Conservation (phyloP, 2,113 vertebrate genomes). For the Garra rufa region DNA sequence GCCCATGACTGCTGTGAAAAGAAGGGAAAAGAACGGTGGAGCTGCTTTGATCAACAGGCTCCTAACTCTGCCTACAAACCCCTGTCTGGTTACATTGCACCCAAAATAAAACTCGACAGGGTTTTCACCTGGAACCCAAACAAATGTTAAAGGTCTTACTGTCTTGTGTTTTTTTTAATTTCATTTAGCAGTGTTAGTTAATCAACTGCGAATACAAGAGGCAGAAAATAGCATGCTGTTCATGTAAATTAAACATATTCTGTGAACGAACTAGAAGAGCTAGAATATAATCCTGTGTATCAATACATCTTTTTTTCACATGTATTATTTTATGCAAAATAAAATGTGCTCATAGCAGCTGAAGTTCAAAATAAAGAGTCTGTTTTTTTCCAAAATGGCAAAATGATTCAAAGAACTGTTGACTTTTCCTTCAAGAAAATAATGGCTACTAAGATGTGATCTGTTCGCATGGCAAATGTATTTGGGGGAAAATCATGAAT, state of each 20-base stretch:
- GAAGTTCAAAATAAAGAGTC: not conserved
- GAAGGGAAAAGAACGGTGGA: slow-evolving; percentile 47
- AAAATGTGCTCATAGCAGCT: not conserved
- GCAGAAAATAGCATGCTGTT: not conserved
- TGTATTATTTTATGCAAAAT: not conserved
- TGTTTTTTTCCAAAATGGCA: not conserved
- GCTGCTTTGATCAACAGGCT: slow-evolving; percentile 63
- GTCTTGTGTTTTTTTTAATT: not conserved
- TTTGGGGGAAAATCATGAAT: too few species aligned
- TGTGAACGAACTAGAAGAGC: too few species aligned
- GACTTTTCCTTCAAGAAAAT: not conserved
- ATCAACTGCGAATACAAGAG: not conserved
- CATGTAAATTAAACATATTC: too few species aligned
- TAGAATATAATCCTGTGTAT: not conserved
- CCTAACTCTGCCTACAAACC: slow-evolving; percentile 64
- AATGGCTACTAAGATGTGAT: too few species aligned
- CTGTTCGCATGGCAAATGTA: too few species aligned
- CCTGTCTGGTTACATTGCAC: slow-evolving; percentile 54
- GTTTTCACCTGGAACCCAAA: slow-evolving; percentile 61
- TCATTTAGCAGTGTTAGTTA: not conserved
- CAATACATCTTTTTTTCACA: not conserved
- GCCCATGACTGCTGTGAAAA: slow-evolving; percentile 64
- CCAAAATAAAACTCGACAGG: not conserved
- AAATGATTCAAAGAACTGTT: not conserved
- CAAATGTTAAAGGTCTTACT: slow-evolving; percentile 51